Conservation (phyloP, 2,113 vertebrate species). For the Cheirogaleus medius region DNA sequence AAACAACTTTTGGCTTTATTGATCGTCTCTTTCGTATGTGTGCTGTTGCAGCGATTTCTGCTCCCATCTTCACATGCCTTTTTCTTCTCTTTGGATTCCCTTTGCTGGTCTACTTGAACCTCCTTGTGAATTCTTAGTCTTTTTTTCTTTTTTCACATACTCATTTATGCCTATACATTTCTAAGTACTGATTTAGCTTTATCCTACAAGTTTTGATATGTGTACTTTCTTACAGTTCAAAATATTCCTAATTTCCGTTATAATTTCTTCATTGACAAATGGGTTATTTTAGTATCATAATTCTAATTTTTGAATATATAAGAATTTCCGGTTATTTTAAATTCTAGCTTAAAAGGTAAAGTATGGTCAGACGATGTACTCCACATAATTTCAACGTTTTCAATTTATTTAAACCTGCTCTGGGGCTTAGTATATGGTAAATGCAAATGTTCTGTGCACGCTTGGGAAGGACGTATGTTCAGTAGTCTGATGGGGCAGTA, state of each 20-base stretch:
- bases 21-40: background rate
- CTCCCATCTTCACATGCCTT: background rate
- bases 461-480: background rate
- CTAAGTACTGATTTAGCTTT: background rate
- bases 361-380: background rate
- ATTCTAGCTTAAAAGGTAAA: background rate
- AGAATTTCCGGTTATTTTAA: background rate
- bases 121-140: background rate
- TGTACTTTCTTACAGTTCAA: background rate
- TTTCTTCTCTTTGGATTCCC: background rate
- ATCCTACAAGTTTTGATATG: background rate
- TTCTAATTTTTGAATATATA: background rate
- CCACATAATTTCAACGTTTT: background rate
- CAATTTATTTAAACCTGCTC: background rate
- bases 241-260: background rate
- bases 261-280: background rate
- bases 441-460: rapidly evolving
- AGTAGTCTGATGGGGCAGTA: too few relatives aligned
- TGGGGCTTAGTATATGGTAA: background rate
- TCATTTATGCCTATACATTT: background rate
- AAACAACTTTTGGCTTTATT: background rate
- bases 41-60: background rate
- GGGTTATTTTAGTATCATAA: background rate
- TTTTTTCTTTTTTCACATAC: background rate
- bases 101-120: background rate